These are phyloP conservation scores for Podabrus alpinus DNA, from an alignment of 2,888 invertebrate genomes.

Conservation along the genomic window DNA sequence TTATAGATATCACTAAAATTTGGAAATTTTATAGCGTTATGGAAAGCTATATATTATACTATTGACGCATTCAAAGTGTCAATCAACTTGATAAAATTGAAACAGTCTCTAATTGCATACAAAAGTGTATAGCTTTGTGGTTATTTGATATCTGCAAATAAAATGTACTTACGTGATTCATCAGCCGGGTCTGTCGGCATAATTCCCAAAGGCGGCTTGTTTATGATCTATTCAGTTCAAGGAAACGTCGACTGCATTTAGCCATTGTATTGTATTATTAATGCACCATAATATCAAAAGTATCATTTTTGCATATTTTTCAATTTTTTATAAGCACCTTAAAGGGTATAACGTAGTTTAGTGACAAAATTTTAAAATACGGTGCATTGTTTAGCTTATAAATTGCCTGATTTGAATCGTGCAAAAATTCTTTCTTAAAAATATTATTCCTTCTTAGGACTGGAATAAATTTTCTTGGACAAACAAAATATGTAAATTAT, in stretches of 20 bases:
- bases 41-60: no score
- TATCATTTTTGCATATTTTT: not conserved
- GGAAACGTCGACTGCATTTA: not conserved
- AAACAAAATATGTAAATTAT: slow-evolving; percentile 24
- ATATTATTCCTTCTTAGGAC: slow-evolving; percentile 20
- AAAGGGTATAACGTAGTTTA: not conserved
- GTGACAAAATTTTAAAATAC: slow-evolving; percentile 4
- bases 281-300: not conserved
- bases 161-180: not conserved
- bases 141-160: not conserved
- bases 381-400: slow-evolving; percentile 42
- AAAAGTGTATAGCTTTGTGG: not conserved
- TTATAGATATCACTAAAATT: not conserved
- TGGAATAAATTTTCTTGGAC: slow-evolving; percentile 16
- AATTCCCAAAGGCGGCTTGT: slow-evolving; percentile 4
- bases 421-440: slow-evolving; percentile 36
- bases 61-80: not conserved
- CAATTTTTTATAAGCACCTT: not conserved
- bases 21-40: not conserved
- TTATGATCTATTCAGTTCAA: slow-evolving; percentile 1
- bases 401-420: slow-evolving; percentile 45
- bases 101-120: not conserved
- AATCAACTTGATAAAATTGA: not conserved
- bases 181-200: not conserved
- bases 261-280: not conserved